Conservation (phyloP, 2,797 vertebrate genomes). For the Taeniopygia guttata region DNA sequence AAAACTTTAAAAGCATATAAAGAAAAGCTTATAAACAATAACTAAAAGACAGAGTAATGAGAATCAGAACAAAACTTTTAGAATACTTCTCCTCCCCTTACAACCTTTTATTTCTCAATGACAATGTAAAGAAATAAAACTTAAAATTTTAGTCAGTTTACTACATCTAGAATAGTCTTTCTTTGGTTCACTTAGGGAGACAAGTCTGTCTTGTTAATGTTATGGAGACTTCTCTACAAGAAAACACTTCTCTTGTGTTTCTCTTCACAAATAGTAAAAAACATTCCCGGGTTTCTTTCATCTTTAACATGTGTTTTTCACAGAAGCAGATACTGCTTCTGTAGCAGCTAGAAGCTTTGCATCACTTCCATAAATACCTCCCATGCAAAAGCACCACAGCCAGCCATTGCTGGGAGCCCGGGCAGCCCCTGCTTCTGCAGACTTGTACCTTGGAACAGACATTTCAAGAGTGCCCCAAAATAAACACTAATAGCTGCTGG, state of each 20-base stretch:
- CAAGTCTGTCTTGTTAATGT: neutral
- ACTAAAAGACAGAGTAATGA: neutral
- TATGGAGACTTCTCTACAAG: neutral
- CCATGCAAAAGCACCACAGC: neutral
- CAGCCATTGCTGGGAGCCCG: accelerated
- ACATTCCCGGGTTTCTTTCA: neutral
- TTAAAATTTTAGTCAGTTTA: neutral
- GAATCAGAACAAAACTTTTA: neutral
- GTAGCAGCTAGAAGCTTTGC: neutral
- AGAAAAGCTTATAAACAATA: neutral
- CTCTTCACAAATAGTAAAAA: neutral
- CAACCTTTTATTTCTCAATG: neutral
- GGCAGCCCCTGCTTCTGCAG: neutral
- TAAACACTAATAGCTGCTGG: neutral
- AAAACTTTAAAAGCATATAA: neutral
- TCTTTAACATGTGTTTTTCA: neutral
- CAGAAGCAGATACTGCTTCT: neutral
- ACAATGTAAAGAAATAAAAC: neutral
- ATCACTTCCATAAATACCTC: neutral
- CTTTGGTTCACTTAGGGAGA: neutral
- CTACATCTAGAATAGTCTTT: neutral
- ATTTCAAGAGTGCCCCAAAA: neutral
- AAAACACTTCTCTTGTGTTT: neutral
- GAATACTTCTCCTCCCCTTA: neutral
- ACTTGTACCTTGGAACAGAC: neutral